Evolutionary conservation across 2,888 invertebrate genomes (phyloP), one percentile per base, ranked within the genome.

Genomic region (Xestia rhomboidea): DNA sequence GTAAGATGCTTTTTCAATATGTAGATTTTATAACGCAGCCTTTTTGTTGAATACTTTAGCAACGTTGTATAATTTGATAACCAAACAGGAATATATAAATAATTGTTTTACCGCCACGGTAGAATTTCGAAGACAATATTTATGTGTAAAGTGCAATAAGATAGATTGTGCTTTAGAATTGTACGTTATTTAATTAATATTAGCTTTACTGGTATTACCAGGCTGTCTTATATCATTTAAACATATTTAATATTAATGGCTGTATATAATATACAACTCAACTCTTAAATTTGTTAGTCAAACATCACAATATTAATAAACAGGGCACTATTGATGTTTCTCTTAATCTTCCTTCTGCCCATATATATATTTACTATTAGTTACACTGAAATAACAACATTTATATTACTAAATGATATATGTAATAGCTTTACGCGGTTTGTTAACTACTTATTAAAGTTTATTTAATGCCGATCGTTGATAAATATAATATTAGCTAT

Each of bases 121-220:
- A 88, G 85, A 79, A 87, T 69, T 88, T 90, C 84, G 87, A 92
- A 92, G 93, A 93, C 93, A 94, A 93, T 94, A 60, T 60, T 27
- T 60, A 86, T 89, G 85, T 91, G 87, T 90, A 90, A 91, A 93
- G 93, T 94, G 93, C 93, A 93, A 93, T 94, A 93, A 93, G 13
- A 82, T 89, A 81, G 87, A 91, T 93, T 93, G 93, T 93, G 92
- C 94, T 93, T 91, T 93, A 93, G 90, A 83, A 83, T 82, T 83
- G 70, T 89, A 87, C 83, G 81, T 83, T 84, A 87, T 86, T 86
- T 87, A 87, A 85, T 81, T 83, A 82, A 73, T 87, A 84, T 85
- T 84, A 88, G 90, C 89, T 90, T 90, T 82, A 83, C 86, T 89
- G 89, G 89, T 89, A 83, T 89, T 89, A 87, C 89, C 89, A 89